Evolutionary conservation across 1,140 invertebrate species (phyloP), one percentile per base, ranked within the genome.

Genomic region (Drosophila azteca): DNA sequence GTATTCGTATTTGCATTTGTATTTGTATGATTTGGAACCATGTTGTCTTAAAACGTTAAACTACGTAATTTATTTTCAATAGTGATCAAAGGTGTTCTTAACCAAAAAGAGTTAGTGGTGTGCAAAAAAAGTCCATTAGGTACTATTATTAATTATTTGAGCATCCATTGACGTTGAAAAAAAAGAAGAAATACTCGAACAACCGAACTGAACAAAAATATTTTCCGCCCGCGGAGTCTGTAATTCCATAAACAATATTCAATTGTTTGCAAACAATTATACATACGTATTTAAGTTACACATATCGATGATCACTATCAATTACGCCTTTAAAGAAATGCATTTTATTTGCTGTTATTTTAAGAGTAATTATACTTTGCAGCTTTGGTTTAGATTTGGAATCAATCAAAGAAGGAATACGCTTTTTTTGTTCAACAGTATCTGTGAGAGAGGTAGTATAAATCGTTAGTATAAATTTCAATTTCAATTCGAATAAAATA

Each of bases 401-500:
- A 13, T 48, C 20, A 31, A 50, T 65, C 31, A 45, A 45, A 45
- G 11, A 20, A 9, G 35, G 35, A 13, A 35, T 35, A 11, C 46
- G 44, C 17, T 44, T 60, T 48, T 17, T 54, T 50, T 24, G 58
- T 69, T 79, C 49, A 49, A 78, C 78, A 77, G 78, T 65, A 72
- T 81, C 74, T 82, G 78, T 76, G 75, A 71, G 67, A 83, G 82
- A 87, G 82, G 82, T 87, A 87, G 82, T 63, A 67, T 78, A 76
- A 85, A 88, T 78, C 63, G 66, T 82, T 79, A 85, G 59, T 64
- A 63, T 64, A 63, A 58, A 52, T 74, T 73, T 39, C 3, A 58
- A 53, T 74, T 74, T 39, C 3, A 58, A 53, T 58, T 73, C 67
- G 46, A 55, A 78, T 78, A 78, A 62, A 70, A 75, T 79, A 72